Evolutionary conservation across 2,797 vertebrate species (phyloP).

Genomic region (Silurus aristotelis): DNA sequence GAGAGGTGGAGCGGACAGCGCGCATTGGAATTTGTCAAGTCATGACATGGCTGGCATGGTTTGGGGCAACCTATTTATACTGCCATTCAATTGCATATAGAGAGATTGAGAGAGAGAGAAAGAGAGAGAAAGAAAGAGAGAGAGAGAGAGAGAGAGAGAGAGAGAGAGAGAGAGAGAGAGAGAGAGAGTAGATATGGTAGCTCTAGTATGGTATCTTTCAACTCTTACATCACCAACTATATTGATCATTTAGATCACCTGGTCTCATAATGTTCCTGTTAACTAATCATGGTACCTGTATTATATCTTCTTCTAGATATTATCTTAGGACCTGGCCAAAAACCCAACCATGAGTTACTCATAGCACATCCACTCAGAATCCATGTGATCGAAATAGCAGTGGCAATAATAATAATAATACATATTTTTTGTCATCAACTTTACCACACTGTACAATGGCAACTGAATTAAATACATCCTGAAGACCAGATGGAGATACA

Average conservation of each 20-base stretch:
- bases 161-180: neutral
- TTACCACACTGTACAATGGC: neutral
- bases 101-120: neutral
- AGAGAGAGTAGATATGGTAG: neutral
- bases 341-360: neutral
- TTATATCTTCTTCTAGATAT: neutral
- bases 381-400: neutral
- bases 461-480: neutral
- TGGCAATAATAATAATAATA: slow-evolving; percentile 5
- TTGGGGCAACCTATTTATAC: slow-evolving; percentile 75
- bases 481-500: neutral
- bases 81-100: slow-evolving; percentile 61
- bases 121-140: neutral
- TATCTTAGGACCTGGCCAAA: neutral
- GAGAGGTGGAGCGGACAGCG: slow-evolving; percentile 52
- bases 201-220: neutral
- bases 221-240: neutral
- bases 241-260: neutral
- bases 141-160: slow-evolving; percentile 6
- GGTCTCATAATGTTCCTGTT: neutral
- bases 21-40: slow-evolving; percentile 65
- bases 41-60: slow-evolving; percentile 71
- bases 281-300: neutral
- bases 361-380: neutral
- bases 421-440: neutral